phyloP scores from a whole-genome alignment of 2,113 vertebrate species.

The Thunnus thynnus region DNA sequence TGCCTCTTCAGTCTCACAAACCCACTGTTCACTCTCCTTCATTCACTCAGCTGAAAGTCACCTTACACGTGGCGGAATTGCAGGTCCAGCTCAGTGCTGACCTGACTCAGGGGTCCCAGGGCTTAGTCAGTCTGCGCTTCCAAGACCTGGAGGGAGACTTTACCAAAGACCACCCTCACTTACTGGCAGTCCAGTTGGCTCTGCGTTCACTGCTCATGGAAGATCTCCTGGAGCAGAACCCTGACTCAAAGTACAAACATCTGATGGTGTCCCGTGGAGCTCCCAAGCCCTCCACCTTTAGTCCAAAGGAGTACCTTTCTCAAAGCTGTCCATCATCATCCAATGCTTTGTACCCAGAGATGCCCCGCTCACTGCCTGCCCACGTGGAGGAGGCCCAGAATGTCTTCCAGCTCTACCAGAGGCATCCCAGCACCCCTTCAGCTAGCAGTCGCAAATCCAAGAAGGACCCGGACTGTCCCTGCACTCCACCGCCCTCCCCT shows the following conservation, averaged over 20 bases:
- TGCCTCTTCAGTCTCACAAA: constrained; percentile 74
- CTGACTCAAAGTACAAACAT: constrained; percentile 94
- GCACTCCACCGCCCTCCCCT: constrained; percentile 97
- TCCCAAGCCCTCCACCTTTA: constrained; percentile 92
- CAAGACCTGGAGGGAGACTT: constrained; percentile 96
- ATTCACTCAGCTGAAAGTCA: constrained; percentile 94
- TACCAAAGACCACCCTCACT: constrained; percentile 93
- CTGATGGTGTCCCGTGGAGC: constrained; percentile 97
- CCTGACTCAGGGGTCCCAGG: constrained; percentile 93
- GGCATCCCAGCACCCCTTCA: constrained; percentile 88
- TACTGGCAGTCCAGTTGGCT: constrained; percentile 91
- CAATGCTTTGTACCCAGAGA: constrained; percentile 91
- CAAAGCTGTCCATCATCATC: constrained; percentile 94
- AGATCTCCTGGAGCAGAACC: constrained; percentile 93
- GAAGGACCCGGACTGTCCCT: constrained; percentile 87
- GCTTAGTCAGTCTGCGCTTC: constrained; percentile 94
- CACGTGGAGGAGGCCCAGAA: constrained; percentile 98
- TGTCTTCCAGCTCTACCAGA: constrained; percentile 97
- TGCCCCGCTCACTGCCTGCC: constrained; percentile 96
- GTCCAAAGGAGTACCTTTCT: constrained; percentile 95
- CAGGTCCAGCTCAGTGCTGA: constrained; percentile 95
- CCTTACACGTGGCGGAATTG: constrained; percentile 91
- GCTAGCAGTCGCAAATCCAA: constrained; percentile 84
- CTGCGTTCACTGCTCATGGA: constrained; percentile 96
- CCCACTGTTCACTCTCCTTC: constrained; percentile 64